Evolutionary conservation across 2,888 invertebrate species (phyloP), one percentile per base, ranked within the genome.

Genomic region (Drosophila mercatorum): DNA sequence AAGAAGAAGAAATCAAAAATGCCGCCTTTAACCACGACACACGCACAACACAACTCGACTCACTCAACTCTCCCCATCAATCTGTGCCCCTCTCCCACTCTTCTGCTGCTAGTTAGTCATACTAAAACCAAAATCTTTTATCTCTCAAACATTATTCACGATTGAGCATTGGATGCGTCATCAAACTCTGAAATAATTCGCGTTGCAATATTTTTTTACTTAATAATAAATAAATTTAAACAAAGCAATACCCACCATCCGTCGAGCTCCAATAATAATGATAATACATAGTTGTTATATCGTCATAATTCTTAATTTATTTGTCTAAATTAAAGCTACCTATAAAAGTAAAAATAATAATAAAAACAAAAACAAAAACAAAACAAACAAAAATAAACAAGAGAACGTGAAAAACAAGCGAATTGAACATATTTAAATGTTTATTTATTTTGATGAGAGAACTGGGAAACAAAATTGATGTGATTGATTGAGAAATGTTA

Each of bases 241-340:
- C 22, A 53, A 28, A 34, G 5, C 17, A 40, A 36, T 22, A 38
- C 22, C 17, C 36, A 49, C 60, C 26, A 40, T 44, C 46, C 68
- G 70, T 70, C 67, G 74, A 65, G 75, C 69, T 81, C 69, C 75
- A 79, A 74, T 79, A 81, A 83, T 80, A 81, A 74, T 89, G 82
- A 89, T 49, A 49, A 49, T 74, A 53, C 85, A 82, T 89, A 89
- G 88, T 76, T 88, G 85, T 89, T 89, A 89, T 89, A 89, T 82
- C 72, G 80, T 88, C 34, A 65, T 84, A 83, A 83, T 87, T 82
- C 85, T 89, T 84, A 84, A 84, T 84, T 84, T 84, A 84, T 84
- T 84, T 89, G 83, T 89, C 84, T 84, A 84, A 84, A 84, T 84
- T 84, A 84, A 84, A 89, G 64, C 76, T 88, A 89, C 79, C 74